Evolutionary conservation across 2,113 vertebrate species (phyloP), one percentile per base, ranked within the genome.

Genomic region (Irena cyanogastra): DNA sequence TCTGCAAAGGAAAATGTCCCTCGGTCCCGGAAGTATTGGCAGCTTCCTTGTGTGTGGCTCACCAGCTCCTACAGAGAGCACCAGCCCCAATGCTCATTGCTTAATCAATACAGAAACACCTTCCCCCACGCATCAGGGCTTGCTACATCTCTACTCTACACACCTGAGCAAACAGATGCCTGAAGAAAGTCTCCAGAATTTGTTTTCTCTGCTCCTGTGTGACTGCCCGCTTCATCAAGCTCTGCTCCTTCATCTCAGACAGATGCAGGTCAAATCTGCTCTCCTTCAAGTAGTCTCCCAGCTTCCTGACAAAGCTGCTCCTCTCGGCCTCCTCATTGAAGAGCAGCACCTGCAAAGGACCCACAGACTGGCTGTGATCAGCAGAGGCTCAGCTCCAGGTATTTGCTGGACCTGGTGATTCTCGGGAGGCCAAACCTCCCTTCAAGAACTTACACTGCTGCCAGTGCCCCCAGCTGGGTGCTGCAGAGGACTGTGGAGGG

Each of bases 101-200:
- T 88, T 47, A 78, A 53, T 41, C 75, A 50, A n/a, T 16, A 56
- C 22, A 66, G 42, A 81, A 69, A 37, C 35, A 72, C 57, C 31
- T 69, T 65, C 33, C 37, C n/a, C 16, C 17, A 9, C 4, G 4
- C 50, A 39, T 15, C 52, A 39, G n/a, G 41, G n/a, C 49, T 61
- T n/a, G 13, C 54, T 80, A 65, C 28, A 21, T 53, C 39, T 39
- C 45, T n/a, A n/a, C n/a, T n/a, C n/a, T 56, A 59, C 68, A n/a
- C 96, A 99, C 99, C 98, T 99, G 98, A 60, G 98, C 98, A 97
- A 99, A 99, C 23, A 99, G 98, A 12, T 99, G 98, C 77, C 99
- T 98, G 92, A 99, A 99, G 97, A 99, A 99, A 30, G 98, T 98
- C 91, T 99, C 99, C 96, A 99, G 97, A 83, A 99, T 99, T 93